phyloP scores from a whole-genome alignment of 2,888 invertebrate species.

The Aleiodes alternator region DNA sequence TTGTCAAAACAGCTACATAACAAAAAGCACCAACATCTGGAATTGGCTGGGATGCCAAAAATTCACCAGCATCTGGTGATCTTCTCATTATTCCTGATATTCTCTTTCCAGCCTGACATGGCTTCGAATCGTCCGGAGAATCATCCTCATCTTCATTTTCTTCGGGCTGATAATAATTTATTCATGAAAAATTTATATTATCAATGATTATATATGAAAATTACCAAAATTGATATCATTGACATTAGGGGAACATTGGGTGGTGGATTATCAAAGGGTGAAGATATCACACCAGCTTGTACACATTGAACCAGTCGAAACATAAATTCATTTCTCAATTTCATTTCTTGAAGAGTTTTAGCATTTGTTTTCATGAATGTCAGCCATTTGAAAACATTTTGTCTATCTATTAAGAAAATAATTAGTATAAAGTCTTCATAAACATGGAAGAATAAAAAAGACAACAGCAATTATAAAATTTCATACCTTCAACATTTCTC shows the following conservation, averaged over 20 bases:
- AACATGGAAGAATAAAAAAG: constrained; percentile 46
- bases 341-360: constrained; percentile 76
- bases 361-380: constrained; percentile 76
- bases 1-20: constrained; percentile 77
- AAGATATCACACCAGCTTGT: constrained; percentile 74
- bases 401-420: constrained; percentile 70
- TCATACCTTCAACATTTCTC: constrained; percentile 65
- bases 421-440: neutral
- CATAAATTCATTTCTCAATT: constrained; percentile 78
- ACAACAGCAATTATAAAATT: neutral
- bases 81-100: constrained; percentile 76
- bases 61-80: constrained; percentile 79
- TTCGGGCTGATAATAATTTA: constrained; percentile 26
- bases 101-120: constrained; percentile 48
- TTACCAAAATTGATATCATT: constrained; percentile 75
- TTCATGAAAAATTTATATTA: neutral
- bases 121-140: constrained; percentile 39
- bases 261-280: constrained; percentile 77
- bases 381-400: constrained; percentile 76
- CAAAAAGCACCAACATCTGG: constrained; percentile 79
- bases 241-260: constrained; percentile 75
- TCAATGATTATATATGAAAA: neutral
- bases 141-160: constrained; percentile 44
- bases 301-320: constrained; percentile 77
- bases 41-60: constrained; percentile 78